These are phyloP conservation scores for Petrocephalus schoutedeni DNA, from an alignment of 2,797 vertebrate species.

Conservation along the genomic window DNA sequence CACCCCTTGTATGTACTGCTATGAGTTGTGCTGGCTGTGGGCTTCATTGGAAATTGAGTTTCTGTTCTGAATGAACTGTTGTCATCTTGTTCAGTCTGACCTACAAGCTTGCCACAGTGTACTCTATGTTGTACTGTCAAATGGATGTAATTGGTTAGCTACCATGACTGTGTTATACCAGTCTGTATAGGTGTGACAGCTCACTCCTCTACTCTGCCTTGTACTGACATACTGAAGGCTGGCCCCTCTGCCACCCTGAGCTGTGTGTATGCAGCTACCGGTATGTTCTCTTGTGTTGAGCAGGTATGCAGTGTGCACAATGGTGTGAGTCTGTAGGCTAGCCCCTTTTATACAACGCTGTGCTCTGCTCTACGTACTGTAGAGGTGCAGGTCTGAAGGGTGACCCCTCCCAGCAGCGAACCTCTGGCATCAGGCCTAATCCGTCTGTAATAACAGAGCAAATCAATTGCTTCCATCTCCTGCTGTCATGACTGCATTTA, in stretches of 20 bases:
- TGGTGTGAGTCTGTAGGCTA: background rate
- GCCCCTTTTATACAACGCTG: background rate
- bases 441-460: slow-evolving; percentile 1
- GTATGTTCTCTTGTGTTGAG: background rate
- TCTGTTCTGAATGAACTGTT: background rate
- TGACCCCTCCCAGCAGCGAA: background rate
- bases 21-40: background rate
- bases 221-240: too few relatives aligned
- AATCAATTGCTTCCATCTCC: slow-evolving; percentile 20
- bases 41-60: background rate
- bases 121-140: background rate
- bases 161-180: background rate
- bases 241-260: background rate
- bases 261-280: background rate
- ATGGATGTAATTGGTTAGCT: background rate
- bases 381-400: background rate
- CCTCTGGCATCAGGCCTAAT: background rate
- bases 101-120: background rate
- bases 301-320: background rate
- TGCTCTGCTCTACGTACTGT: background rate
- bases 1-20: background rate
- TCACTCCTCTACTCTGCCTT: background rate
- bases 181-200: background rate
- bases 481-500: slow-evolving; percentile 7
- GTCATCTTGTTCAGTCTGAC: background rate